Base-by-base conservation (phyloP, 2,797 vertebrate genomes). In the Cheirogaleus major region DNA sequence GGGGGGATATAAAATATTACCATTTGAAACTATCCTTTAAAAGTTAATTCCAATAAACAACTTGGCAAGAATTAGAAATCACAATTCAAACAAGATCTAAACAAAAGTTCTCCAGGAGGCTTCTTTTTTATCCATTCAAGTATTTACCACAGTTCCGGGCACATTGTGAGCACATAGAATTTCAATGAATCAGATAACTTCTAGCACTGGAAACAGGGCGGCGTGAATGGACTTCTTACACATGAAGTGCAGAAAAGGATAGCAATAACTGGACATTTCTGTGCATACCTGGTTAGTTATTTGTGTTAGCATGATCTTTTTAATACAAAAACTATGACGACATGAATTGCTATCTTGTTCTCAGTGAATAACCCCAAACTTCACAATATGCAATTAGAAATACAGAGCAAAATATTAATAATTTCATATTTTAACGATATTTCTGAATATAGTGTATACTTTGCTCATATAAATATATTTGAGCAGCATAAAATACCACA, bases 21-120 rank as follows among this genome's bases (percentile, higher is more conserved):
- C 30, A 52, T 86, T 72, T 59, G 78, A 95, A 96, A 45, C 14
- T 63, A 81, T 92, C 9, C 15, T 86, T 89, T 23, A 76, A 96
- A 94, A 91, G 20, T 92, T 93, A 94, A 86, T 84, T 75, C 22
- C 38, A 95, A 72, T 12, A 82, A 96, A 89, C 20, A 20, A 94
- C 32, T 92, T 92, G 72, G 63, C 57, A 95, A 93, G 73, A 86
- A 93, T 79, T 83, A 85, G n/a, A 96, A 92, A 93, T 92, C 85
- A 95, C 23, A 79, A 82, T 96, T 90, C 70, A 94, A 82, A 84
- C 27, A 13, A 50, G 7, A 93, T 43, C 48, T 67, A 91, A 91
- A 95, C 59, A 93, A 84, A 78, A 81, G 35, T 94, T 94, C 79
- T 94, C 70, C 38, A 78, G 86, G 35, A 86, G 41, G 82, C 70